Base-by-base conservation (phyloP, 1,140 invertebrate species). In the Lysiphlebus fabarum region DNA sequence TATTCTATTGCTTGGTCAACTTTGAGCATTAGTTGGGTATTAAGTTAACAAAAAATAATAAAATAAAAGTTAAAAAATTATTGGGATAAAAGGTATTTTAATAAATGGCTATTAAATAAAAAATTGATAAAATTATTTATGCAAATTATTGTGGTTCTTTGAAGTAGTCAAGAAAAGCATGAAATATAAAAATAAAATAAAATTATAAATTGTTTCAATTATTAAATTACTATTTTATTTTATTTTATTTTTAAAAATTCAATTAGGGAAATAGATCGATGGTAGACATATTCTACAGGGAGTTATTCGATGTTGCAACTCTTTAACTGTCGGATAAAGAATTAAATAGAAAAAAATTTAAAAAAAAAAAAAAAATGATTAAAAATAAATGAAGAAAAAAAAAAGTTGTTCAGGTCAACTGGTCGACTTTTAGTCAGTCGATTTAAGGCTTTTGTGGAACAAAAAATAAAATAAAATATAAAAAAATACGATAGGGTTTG, bases 321-420 rank as follows among this genome's bases (percentile, higher is more conserved):
- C 48, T 50, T 50, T 36, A 50, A 50, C 48, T 33, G 48, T 37
- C 3, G 6, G n/a, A 37, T 6, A 36, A 50, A 17, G 33, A 0
- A 26, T 33, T 2, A 8, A 8, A 8, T 33, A 26, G 9, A 33
- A 50, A 50, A 50, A 36, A 9, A 36, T 6, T 34, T 37, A 34
- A 50, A n/a, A 12, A 45, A 12, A 45, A 45, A 45, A 5, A 45
- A 45, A 14, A 45, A 45, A 45, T 45, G n/a, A n/a, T n/a, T n/a
- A n/a, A n/a, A 42, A 42, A 26, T 26, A 6, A 42, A 33, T 11
- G 14, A 26, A 54, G 41, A 54, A 54, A 60, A 54, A 54, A 42
- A 60, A 38, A 36, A 55, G 41, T 55, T 11, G 53, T 60, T 34
- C 48, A 36, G 53, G 53, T 50, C 45, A 55, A 60, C 37, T 42